A percentile compares a stretch with the other conserved stretches of the same genome.
Conservation (phyloP, 30 jellyfish, hydroid and myxozoan species). For the Aurelia sp. region DNA sequence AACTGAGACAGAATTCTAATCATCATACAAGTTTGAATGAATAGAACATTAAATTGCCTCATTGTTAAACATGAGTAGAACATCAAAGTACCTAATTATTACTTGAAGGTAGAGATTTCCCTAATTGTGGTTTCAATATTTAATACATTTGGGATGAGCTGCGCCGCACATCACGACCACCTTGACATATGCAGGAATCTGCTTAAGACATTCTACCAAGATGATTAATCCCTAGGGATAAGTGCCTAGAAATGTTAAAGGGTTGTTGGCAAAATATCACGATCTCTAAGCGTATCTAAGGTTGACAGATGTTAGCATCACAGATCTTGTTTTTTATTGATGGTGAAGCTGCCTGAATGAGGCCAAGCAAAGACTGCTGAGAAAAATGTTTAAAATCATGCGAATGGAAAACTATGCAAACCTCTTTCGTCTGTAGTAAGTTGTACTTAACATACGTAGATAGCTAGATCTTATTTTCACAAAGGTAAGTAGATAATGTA, state of each 20-base stretch:
- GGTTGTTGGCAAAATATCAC: constrained; percentile 15
- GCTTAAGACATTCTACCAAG: neutral
- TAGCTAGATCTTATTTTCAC: too few species aligned
- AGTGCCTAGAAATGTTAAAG: neutral
- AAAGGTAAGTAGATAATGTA: too few species aligned
- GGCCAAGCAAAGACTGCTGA: neutral
- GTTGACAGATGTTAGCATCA: constrained; percentile 45
- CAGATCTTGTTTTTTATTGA: neutral
- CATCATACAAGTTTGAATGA: too few species aligned
- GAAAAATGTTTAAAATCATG: constrained; percentile 53
- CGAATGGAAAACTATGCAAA: constrained; percentile 67
- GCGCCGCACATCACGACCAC: constrained; percentile 14
- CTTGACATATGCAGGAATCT: constrained; percentile 12
- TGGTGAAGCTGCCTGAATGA: constrained; percentile 21
- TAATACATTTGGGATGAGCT: neutral
- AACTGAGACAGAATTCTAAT: too few species aligned
- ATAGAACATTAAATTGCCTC: too few species aligned
- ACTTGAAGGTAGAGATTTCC: constrained; percentile 19
- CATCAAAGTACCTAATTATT: neutral
- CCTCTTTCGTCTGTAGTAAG: constrained; percentile 58
- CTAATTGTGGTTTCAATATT: constrained; percentile 30
- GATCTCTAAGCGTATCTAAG: constrained; percentile 67
- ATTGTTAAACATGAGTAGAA: too few species aligned
- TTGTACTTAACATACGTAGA: neutral
- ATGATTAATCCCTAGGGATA: constrained; percentile 1